Percentiles rank a stretch among this genome's conserved stretches.
phyloP scores from a whole-genome alignment of 2,888 invertebrate genomes.

The Mycalesis mineus region DNA sequence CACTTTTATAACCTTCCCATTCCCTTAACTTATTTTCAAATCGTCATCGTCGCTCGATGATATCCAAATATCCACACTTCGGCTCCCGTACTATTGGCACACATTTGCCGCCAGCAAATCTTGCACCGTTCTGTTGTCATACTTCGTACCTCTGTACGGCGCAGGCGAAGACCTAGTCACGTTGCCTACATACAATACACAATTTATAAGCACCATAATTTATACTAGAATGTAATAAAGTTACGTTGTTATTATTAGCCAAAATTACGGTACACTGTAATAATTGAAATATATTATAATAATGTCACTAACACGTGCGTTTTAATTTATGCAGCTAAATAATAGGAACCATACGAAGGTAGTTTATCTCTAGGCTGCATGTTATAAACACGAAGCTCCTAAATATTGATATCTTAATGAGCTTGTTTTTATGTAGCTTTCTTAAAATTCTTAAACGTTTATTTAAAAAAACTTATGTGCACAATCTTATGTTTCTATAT shows the following conservation, averaged over 20 bases:
- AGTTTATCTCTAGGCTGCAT: slow-evolving; percentile 45
- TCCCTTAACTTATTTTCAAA: too few species aligned
- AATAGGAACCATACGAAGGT: slow-evolving; percentile 79
- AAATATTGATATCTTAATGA: slow-evolving; percentile 9
- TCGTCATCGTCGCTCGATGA: too few species aligned
- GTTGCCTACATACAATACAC: neutral
- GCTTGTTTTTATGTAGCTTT: neutral
- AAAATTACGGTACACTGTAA: slow-evolving; percentile 19
- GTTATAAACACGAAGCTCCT: slow-evolving; percentile 15
- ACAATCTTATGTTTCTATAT: neutral
- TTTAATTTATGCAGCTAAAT: slow-evolving; percentile 79
- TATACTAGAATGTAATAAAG: slow-evolving; percentile 19
- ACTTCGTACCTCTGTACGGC: too few species aligned
- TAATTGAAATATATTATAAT: slow-evolving; percentile 28
- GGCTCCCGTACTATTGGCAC: too few species aligned
- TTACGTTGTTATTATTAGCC: slow-evolving; percentile 17
- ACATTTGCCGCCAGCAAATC: too few species aligned
- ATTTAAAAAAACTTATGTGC: neutral
- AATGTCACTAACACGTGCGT: slow-evolving; percentile 67
- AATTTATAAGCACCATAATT: slow-evolving; percentile 17
- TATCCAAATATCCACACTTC: too few species aligned
- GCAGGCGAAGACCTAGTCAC: too few species aligned
- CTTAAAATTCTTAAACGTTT: neutral
- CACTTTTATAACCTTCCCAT: too few species aligned
- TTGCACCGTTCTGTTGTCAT: too few species aligned